Percentiles rank a stretch among this genome's conserved stretches.
Conservation (phyloP, 2,888 invertebrate genomes). For the Reticulitermes lucifugus region DNA sequence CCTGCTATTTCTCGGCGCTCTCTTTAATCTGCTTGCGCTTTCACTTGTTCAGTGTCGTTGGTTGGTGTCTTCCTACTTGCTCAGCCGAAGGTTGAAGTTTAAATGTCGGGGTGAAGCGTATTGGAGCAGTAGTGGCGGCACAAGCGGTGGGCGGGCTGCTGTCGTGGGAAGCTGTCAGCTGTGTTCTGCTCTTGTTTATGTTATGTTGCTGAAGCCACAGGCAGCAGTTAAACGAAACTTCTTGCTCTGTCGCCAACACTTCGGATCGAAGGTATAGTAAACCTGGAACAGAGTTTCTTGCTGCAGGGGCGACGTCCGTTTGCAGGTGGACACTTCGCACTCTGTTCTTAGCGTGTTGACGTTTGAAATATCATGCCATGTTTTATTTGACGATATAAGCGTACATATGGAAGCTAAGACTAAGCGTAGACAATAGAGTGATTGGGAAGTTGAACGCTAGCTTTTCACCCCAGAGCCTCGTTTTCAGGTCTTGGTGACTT, state of each 20-base stretch:
- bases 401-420: too few relatives aligned
- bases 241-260: not conserved
- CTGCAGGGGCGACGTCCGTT: not conserved
- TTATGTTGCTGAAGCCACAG: slow-evolving; percentile 15
- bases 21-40: not conserved
- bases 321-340: not conserved
- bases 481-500: too few relatives aligned
- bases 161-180: slow-evolving; percentile 20
- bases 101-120: not conserved
- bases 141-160: not conserved
- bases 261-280: too few relatives aligned
- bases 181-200: slow-evolving; percentile 12
- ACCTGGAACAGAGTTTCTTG: not conserved
- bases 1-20: not conserved
- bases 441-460: too few relatives aligned
- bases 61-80: not conserved
- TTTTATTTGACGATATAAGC: too few relatives aligned
- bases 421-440: too few relatives aligned
- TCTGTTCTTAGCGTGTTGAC: too few relatives aligned
- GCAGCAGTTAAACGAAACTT: not conserved
- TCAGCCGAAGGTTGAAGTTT: not conserved
- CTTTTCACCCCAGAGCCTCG: too few relatives aligned
- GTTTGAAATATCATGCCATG: too few relatives aligned
- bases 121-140: not conserved
- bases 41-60: not conserved